phyloP scores from a whole-genome alignment of 2,797 vertebrate species.

The Labeo calbasu region DNA sequence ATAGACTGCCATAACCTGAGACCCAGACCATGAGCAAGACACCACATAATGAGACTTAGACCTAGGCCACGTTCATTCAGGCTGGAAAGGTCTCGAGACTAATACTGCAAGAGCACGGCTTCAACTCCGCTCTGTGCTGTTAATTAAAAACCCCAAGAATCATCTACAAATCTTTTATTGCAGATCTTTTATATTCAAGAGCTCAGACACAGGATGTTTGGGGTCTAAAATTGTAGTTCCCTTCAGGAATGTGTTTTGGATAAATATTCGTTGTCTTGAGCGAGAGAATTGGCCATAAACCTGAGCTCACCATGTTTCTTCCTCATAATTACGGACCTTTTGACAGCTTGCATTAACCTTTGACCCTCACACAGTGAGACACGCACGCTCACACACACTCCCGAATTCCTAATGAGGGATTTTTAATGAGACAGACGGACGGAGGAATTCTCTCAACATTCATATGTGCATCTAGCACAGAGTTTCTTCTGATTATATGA shows the following conservation, averaged over 20 bases:
- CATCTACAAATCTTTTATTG: background rate
- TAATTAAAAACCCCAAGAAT: background rate
- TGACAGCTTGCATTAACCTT: conserved; percentile 23
- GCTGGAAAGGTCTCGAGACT: background rate
- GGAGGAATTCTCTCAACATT: conserved; percentile 32
- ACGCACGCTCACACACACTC: background rate
- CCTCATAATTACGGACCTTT: conserved; percentile 45
- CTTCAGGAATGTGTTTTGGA: background rate
- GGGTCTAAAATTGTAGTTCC: background rate
- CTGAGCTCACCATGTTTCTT: conserved; percentile 19
- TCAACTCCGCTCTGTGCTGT: background rate
- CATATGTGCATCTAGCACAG: background rate
- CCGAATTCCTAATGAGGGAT: conserved; percentile 40
- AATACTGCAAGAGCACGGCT: background rate
- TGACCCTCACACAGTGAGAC: conserved; percentile 1
- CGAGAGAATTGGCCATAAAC: background rate
- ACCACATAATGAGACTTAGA: background rate
- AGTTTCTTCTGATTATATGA: background rate
- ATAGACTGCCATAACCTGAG: background rate
- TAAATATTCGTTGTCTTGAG: background rate
- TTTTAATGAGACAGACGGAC: conserved; percentile 25
- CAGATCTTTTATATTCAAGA: background rate
- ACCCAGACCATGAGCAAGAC: background rate
- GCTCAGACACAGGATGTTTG: background rate
- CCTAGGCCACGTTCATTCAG: background rate